A percentile compares a stretch with the other conserved stretches of the same genome.
Evolutionary conservation across 2,797 vertebrate genomes (phyloP).

Genomic region (Cossypha niveicapilla): DNA sequence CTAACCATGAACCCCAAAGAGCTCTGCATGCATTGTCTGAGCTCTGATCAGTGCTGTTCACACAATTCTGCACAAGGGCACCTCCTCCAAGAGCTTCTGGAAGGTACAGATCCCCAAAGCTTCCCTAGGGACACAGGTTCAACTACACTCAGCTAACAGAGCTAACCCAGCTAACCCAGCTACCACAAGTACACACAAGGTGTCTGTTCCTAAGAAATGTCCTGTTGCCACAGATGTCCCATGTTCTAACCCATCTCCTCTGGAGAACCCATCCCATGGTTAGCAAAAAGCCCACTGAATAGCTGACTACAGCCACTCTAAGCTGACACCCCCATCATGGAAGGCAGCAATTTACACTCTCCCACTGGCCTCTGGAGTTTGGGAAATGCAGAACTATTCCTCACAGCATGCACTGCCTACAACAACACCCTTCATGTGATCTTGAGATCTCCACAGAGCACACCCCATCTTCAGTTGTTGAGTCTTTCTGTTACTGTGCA

Average conservation of each 20-base stretch:
- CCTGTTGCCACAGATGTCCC: not conserved
- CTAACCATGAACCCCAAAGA: not conserved
- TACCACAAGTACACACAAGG: not conserved
- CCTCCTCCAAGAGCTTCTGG: not conserved
- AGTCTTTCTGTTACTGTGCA: not conserved
- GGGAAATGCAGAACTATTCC: not conserved
- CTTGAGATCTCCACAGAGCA: not conserved
- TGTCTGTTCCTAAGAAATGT: not conserved
- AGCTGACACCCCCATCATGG: fast-evolving
- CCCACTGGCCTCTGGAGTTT: not conserved
- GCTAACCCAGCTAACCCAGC: not conserved
- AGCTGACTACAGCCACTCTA: not conserved
- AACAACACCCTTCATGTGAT: not conserved
- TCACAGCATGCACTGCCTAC: not conserved
- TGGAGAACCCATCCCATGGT: not conserved
- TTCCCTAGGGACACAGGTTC: not conserved
- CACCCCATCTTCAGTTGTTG: not conserved
- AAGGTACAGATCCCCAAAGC: not conserved
- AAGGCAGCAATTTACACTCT: not conserved
- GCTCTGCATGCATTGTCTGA: not conserved
- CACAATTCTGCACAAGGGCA: not conserved
- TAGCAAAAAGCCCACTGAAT: not conserved
- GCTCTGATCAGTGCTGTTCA: not conserved
- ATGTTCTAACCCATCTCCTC: not conserved
- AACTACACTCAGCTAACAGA: not conserved